These are phyloP conservation scores for Cepaea hortensis DNA, from an alignment of 2,888 invertebrate genomes.

Conservation along the genomic window DNA sequence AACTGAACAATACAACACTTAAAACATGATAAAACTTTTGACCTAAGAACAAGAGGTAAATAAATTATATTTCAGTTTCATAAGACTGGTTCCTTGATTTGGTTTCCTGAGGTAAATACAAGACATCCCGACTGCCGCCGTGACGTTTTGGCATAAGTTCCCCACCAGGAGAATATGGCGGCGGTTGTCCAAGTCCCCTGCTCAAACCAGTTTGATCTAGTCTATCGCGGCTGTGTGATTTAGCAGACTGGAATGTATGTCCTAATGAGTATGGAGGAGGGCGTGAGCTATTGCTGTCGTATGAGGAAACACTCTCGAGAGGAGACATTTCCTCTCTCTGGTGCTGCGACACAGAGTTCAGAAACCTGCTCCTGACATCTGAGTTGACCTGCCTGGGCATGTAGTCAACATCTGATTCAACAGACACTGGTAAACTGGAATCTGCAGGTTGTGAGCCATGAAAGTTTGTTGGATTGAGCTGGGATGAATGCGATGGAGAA, in stretches of 20 bases:
- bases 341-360: slow-evolving; percentile 23
- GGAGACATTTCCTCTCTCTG: slow-evolving; percentile 14
- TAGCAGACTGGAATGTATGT: neutral
- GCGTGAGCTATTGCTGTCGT: slow-evolving; percentile 16
- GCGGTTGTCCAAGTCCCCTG: slow-evolving; percentile 30
- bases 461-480: neutral
- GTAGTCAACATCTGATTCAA: slow-evolving; percentile 45
- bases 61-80: slow-evolving; percentile 54
- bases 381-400: slow-evolving; percentile 34
- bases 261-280: slow-evolving; percentile 35
- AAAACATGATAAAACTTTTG: no score
- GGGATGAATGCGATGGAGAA: neutral
- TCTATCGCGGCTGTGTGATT: slow-evolving; percentile 39
- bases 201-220: slow-evolving; percentile 17
- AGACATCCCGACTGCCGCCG: slow-evolving; percentile 24
- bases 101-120: slow-evolving; percentile 38
- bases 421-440: slow-evolving; percentile 27
- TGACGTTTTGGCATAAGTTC: slow-evolving; percentile 19
- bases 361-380: neutral
- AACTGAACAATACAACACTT: no score
- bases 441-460: neutral
- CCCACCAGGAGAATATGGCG: slow-evolving; percentile 40
- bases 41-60: neutral
- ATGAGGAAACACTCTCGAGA: neutral
- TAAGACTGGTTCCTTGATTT: slow-evolving; percentile 41